phyloP scores from a whole-genome alignment of 2,888 invertebrate genomes.

The Nymphalis polychloros region DNA sequence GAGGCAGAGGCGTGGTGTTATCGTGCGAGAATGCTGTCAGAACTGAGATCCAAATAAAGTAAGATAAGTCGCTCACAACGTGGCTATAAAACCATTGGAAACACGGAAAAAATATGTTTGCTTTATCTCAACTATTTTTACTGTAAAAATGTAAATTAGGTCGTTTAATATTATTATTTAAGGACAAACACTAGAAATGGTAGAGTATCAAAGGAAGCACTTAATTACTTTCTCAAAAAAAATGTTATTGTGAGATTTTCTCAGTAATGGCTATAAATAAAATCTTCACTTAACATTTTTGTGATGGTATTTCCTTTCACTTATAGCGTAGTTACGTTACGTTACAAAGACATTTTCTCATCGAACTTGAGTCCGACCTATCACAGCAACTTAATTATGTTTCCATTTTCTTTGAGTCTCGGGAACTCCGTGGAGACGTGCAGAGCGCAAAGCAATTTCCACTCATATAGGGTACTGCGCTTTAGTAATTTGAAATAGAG shows the following conservation, averaged over 20 bases:
- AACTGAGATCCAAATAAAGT: conserved; percentile 48
- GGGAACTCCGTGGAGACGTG: conserved; percentile 40
- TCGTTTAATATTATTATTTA: background rate
- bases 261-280: background rate
- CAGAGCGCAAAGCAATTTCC: conserved; percentile 40
- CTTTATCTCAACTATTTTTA: conserved; percentile 10
- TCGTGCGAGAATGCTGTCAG: conserved; percentile 49
- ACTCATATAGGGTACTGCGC: conserved; percentile 36
- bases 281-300: conserved; percentile 8
- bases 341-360: conserved; percentile 29
- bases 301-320: conserved; percentile 16
- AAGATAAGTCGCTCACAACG: conserved; percentile 43
- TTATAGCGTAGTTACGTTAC: conserved; percentile 3
- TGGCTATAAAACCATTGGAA: conserved; percentile 30
- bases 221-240: background rate
- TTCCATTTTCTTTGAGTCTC: conserved; percentile 40
- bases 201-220: background rate
- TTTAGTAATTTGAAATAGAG: conserved; percentile 40
- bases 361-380: conserved; percentile 26
- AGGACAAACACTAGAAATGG: too few species aligned
- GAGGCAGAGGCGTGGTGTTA: conserved; percentile 37
- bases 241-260: background rate
- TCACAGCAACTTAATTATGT: conserved; percentile 42
- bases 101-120: conserved; percentile 8
- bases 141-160: background rate